Evolutionary conservation across 2,888 invertebrate species (phyloP), one percentile per base, ranked within the genome.

Genomic region (Eretmocerus hayati): DNA sequence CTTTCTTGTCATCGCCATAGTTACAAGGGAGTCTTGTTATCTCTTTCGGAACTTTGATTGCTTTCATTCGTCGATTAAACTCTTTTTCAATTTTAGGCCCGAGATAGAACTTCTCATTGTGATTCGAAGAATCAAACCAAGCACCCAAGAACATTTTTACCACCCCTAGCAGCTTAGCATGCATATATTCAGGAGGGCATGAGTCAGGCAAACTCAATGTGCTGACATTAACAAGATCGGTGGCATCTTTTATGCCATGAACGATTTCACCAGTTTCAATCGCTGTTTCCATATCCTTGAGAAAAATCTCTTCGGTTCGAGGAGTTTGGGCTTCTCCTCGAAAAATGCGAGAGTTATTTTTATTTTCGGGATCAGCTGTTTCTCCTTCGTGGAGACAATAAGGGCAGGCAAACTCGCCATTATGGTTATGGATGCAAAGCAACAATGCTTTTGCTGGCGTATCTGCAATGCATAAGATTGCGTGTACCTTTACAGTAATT

Each of bases 151-250:
- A 18, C 6, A 39, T 37, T 42, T 36, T 18, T n/a, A 37, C 33
- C 6, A 46, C 47, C 1, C 49, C 53, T 4, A 49, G 32, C 6
- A 45, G 31, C 39, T 39, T 37, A 11, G 31, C 9, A 32, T 54
- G 54, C 48, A 51, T 26, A 32, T 52, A 54, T 13, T 52, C 54
- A 15, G 42, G 41, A n/a, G 40, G 37, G 38, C 51, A 52, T 5
- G 51, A 54, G 16, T 35, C 30, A 23, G 44, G 43, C 13, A 54
- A 46, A 26, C 49, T 40, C 23, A 54, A 49, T 4, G 35, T 15
- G 4, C 38, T 22, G 36, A 53, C 31, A 20, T 22, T 6, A 18
- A 46, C 20, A 18, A 46, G 16, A 3, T 42, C n/a, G 2, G 52
- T 46, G 23, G 20, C 41, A 8, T 46, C 52, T 36, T 53, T 46